These are phyloP conservation scores for Turritopsis dohrnii DNA, from an alignment of 30 jellyfish, hydroid and myxozoan species.

Conservation along the genomic window DNA sequence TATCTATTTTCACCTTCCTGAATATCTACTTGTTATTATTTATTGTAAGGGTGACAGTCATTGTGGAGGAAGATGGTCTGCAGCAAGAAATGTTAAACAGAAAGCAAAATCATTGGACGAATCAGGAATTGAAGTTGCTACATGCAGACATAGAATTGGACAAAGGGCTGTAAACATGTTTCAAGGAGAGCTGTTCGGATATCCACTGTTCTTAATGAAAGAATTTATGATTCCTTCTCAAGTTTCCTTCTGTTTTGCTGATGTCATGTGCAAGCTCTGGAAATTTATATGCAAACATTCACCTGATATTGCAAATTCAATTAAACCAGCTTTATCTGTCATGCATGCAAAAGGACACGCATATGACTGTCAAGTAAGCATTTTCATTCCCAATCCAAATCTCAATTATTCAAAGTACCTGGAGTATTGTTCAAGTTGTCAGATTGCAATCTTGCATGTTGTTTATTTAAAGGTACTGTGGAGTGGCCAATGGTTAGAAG, in stretches of 20 bases:
- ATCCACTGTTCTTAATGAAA: constrained; percentile 21
- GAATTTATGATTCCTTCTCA: not conserved
- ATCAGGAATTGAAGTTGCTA: constrained; percentile 37
- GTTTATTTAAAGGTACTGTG: constrained; percentile 30
- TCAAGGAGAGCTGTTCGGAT: constrained; percentile 35
- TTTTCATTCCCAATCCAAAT: too few relatives aligned
- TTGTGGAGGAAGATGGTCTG: constrained; percentile 30
- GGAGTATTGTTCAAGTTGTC: too few relatives aligned
- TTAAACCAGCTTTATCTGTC: constrained; percentile 31
- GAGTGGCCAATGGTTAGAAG: constrained; percentile 22
- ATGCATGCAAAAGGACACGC: constrained; percentile 45
- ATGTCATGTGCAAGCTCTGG: constrained; percentile 48
- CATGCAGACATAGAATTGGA: constrained; percentile 29
- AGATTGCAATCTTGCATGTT: too few relatives aligned
- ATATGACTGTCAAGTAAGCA: constrained; percentile 23
- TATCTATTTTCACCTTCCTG: not conserved
- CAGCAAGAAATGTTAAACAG: constrained; percentile 24
- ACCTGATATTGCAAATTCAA: constrained; percentile 23
- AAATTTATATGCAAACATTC: constrained; percentile 25
- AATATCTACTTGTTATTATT: not conserved
- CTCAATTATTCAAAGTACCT: too few relatives aligned
- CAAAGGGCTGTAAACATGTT: constrained; percentile 36
- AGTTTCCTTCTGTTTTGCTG: constrained; percentile 14
- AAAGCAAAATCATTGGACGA: constrained; percentile 21
- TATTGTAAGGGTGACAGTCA: not conserved